Evolutionary conservation across 1,140 invertebrate genomes (phyloP).

Genomic region (Bombus sibiricus): DNA sequence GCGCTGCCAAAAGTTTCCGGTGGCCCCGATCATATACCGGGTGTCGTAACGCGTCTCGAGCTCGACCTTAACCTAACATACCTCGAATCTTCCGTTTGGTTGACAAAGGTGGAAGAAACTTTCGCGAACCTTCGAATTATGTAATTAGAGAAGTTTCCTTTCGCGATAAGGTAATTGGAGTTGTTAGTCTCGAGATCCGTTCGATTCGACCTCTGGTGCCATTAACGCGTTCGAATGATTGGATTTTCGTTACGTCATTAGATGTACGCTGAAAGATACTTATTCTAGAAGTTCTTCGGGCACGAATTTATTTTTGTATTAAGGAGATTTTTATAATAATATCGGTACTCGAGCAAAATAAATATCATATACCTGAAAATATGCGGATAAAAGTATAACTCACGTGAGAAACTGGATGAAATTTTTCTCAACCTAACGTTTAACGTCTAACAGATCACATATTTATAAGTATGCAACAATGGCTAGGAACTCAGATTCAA

Average conservation of each 20-base stretch:
- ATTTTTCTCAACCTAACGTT: too few species aligned
- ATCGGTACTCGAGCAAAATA: too few species aligned
- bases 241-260: not conserved
- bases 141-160: slow-evolving; percentile 26
- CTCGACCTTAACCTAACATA: not conserved
- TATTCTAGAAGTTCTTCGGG: too few species aligned
- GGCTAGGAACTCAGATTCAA: too few species aligned
- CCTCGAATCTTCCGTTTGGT: not conserved
- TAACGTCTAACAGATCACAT: too few species aligned
- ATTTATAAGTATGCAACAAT: too few species aligned
- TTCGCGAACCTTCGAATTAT: not conserved
- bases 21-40: not conserved
- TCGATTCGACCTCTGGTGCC: not conserved
- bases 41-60: slow-evolving; percentile 11
- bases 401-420: too few species aligned
- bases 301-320: too few species aligned
- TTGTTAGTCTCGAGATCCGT: not conserved
- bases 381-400: too few species aligned
- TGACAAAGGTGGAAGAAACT: not conserved
- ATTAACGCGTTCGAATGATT: not conserved
- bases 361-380: too few species aligned
- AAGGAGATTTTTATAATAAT: too few species aligned
- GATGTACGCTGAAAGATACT: too few species aligned
- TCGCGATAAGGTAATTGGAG: not conserved
- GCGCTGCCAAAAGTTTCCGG: slow-evolving; percentile 35